Base-by-base conservation (phyloP, 2,888 invertebrate species). In the Cryptus viduatorius region DNA sequence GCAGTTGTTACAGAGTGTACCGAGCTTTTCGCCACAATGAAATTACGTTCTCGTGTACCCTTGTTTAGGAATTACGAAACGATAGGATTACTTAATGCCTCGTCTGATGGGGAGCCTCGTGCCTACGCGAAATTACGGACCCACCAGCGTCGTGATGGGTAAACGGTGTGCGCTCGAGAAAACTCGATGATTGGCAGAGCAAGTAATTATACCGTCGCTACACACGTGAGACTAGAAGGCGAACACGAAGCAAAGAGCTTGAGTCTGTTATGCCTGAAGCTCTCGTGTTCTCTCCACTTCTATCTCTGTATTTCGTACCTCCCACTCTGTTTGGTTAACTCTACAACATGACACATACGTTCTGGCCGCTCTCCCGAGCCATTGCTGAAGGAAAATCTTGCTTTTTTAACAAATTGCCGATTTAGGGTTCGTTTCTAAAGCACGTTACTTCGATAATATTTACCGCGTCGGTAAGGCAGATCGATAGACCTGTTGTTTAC, bases 101-200 rank as follows among this genome's bases (percentile, higher is more conserved):
- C 71, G 50, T 50, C 37, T 10, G 31, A 61, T 16, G 37, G 50
- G n/a, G 3, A 19, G 19, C 16, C 61, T 61, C 61, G 50, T 31
- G 46, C 24, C 59, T 59, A 29, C 29, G 14, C 59, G 14, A 31
- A 59, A 59, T 59, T 59, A 59, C 59, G 31, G 24, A 50, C 64
- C 67, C 37, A 53, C n/a, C 24, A 37, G 64, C 50, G 65, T 72
- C 65, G 42, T 8, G 53, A 29, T 59, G 46, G 42, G 44, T 65
- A 71, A 71, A 65, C 16, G 42, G 8, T 46, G 53, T 10, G 79
- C 44, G 37, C 71, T 67, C 29, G 53, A 56, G 56, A 59, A 59
- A 67, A 67, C 79, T 59, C 65, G 67, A 79, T 79, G 65, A 72
- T 79, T 72, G 56, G 56, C 65, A 19, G 29, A 65, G 14, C 56